Percentiles rank a stretch among this genome's conserved stretches.
These are phyloP conservation scores for Phymorhynchus buccinoides DNA, from an alignment of 1,140 invertebrate species.

Conservation along the genomic window DNA sequence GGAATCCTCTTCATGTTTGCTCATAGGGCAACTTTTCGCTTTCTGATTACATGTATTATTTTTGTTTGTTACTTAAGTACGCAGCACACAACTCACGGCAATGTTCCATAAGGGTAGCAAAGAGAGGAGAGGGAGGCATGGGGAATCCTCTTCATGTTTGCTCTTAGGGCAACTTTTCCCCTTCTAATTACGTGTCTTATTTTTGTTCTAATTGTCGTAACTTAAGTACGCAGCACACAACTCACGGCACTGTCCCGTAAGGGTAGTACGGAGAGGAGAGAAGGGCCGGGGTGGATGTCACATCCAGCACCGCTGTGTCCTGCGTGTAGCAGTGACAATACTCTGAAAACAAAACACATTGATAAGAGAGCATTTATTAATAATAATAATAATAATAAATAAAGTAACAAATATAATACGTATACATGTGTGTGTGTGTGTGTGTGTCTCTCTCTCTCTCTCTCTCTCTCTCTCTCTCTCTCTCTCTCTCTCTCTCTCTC, in stretches of 20 bases:
- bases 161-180: too few species aligned
- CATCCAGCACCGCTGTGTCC: constrained; percentile 32
- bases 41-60: too few species aligned
- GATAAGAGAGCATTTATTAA: too few species aligned
- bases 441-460: background rate
- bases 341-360: constrained; percentile 12
- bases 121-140: too few species aligned
- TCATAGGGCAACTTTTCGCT: too few species aligned
- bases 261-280: constrained; percentile 39
- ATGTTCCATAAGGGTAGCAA: too few species aligned
- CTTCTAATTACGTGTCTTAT: too few species aligned
- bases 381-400: background rate
- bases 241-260: constrained; percentile 36
- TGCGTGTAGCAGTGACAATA: constrained; percentile 40
- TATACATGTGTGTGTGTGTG: background rate
- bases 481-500: background rate
- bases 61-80: background rate
- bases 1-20: too few species aligned
- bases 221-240: constrained; percentile 6
- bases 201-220: background rate
- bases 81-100: too few species aligned
- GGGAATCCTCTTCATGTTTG: too few species aligned
- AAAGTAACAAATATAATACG: background rate
- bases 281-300: background rate
- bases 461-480: background rate